Evolutionary conservation across 2,888 invertebrate species (phyloP).

Genomic region (Pollenia griseotomentosa): DNA sequence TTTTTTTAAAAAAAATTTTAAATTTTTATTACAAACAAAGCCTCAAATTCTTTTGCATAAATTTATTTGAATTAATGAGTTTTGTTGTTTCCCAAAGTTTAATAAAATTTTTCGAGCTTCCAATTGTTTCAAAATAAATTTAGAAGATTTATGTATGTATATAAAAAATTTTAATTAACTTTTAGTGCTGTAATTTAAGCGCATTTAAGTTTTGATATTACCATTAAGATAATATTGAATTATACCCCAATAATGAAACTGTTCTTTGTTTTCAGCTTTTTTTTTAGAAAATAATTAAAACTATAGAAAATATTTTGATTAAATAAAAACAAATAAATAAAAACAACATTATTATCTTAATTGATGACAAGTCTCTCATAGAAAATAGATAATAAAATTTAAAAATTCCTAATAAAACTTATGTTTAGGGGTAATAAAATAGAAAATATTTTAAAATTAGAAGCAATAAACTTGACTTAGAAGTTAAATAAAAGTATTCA

Average conservation of each 20-base stretch:
- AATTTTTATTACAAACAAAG: not conserved
- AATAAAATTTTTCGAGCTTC: not conserved
- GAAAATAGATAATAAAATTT: constrained; percentile 13
- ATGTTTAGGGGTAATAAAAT: constrained; percentile 20
- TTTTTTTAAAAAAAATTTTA: no score
- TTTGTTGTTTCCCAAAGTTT: not conserved
- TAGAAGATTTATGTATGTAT: no score
- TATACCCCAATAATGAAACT: not conserved
- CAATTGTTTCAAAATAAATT: not conserved
- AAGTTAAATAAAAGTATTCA: not conserved
- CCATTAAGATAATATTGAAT: not conserved
- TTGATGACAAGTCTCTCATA: constrained; percentile 38
- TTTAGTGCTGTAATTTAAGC: not conserved
- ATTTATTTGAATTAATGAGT: not conserved
- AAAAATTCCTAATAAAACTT: not conserved
- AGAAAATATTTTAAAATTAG: not conserved
- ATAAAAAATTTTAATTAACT: not conserved
- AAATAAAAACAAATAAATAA: not conserved
- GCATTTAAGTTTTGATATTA: not conserved
- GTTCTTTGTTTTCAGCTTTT: not conserved
- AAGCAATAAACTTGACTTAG: not conserved
- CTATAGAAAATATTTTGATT: not conserved
- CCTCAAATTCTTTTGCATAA: not conserved
- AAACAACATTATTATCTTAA: constrained; percentile 42
- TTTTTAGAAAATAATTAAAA: no score